Percentiles rank a stretch among this genome's conserved stretches.
These are phyloP conservation scores for Drosophila fuyamai DNA, from an alignment of 1,140 invertebrate species.

Conservation along the genomic window DNA sequence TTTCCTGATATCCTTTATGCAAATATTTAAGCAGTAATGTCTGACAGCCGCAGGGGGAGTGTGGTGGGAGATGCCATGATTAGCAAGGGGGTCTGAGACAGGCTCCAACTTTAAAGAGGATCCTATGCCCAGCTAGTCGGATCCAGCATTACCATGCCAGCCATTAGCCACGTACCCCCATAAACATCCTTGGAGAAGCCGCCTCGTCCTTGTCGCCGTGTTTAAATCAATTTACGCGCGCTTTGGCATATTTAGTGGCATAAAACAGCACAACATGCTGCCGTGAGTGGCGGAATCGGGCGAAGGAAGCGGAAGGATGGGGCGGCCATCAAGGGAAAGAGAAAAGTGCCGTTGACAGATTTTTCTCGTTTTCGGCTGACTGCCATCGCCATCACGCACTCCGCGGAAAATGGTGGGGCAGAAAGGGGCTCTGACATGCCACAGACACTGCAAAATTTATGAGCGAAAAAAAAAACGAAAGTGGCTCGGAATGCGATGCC, in stretches of 20 bases:
- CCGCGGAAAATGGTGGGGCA: neutral
- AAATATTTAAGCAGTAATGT: slow-evolving; percentile 43
- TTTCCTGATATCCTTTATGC: slow-evolving; percentile 29
- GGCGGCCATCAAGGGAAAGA: slow-evolving; percentile 35
- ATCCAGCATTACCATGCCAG: slow-evolving; percentile 3
- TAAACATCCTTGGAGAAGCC: slow-evolving; percentile 26
- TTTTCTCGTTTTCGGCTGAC: slow-evolving; percentile 72
- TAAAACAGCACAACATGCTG: slow-evolving; percentile 56
- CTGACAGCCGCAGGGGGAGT: neutral
- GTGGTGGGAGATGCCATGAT: slow-evolving; percentile 11
- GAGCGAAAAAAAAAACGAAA: slow-evolving; percentile 29
- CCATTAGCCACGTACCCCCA: slow-evolving; percentile 11
- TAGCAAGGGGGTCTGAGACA: slow-evolving; percentile 22
- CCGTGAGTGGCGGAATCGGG: slow-evolving; percentile 16
- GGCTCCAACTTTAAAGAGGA: slow-evolving; percentile 18
- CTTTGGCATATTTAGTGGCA: slow-evolving; percentile 78
- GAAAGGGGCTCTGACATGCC: slow-evolving; percentile 47
- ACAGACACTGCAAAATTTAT: slow-evolving; percentile 66
- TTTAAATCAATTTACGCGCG: slow-evolving; percentile 80
- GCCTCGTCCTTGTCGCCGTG: slow-evolving; percentile 61
- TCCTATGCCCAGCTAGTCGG: slow-evolving; percentile 12
- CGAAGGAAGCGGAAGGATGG: neutral
- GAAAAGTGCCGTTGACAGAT: slow-evolving; percentile 77
- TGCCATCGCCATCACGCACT: slow-evolving; percentile 15
- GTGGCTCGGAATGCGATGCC: slow-evolving; percentile 23